These are phyloP conservation scores for Malurus leucopterus DNA, from an alignment of 2,797 vertebrate species.

Conservation along the genomic window DNA sequence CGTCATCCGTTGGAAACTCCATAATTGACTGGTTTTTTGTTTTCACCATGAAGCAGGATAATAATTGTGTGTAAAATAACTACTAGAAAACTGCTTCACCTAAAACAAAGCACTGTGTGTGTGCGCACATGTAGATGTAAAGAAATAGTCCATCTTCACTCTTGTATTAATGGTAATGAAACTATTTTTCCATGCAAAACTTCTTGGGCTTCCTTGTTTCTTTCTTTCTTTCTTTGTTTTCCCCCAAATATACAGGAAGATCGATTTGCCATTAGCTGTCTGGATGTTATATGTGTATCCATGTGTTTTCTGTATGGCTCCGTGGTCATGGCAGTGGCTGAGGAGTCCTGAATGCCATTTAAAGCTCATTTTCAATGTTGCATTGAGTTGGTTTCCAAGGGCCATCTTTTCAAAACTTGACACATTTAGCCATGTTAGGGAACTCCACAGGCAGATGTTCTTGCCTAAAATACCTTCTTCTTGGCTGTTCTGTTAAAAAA, in stretches of 20 bases:
- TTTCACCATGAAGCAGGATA: not conserved
- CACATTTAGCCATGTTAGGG: not conserved
- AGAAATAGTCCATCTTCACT: not conserved
- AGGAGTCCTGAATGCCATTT: not conserved
- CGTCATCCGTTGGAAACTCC: not conserved
- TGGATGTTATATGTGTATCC: not conserved
- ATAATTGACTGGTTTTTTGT: not conserved
- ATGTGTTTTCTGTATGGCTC: not conserved
- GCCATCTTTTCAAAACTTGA: not conserved
- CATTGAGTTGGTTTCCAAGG: not conserved
- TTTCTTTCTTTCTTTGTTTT: accelerated
- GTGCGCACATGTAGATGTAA: not conserved
- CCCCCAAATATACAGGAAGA: not conserved
- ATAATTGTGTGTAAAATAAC: not conserved
- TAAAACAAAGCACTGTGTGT: not conserved
- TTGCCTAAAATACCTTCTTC: constrained; percentile 23
- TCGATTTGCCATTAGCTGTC: not conserved
- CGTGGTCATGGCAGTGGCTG: not conserved
- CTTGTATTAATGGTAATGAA: not conserved
- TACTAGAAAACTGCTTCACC: not conserved
- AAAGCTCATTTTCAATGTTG: not conserved
- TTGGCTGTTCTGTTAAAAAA: constrained; percentile 24
- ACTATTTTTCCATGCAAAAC: not conserved
- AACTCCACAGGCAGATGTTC: constrained; percentile 11
- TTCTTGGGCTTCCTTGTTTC: not conserved